Evolutionary conservation across 2,888 invertebrate genomes (phyloP).

Genomic region (Minunthozetes semirufus): DNA sequence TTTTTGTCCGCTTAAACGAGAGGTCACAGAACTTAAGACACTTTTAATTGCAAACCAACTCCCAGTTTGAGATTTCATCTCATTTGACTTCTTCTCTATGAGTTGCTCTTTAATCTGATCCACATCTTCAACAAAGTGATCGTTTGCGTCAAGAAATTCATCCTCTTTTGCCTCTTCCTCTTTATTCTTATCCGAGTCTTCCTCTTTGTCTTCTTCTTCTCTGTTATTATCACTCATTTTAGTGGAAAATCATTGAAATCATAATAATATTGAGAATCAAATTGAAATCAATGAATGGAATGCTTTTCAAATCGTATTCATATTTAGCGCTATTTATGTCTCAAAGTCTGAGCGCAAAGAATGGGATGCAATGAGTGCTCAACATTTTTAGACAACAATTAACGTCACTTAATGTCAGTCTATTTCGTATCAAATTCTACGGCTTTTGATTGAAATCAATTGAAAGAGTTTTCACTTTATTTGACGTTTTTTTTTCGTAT

Average conservation of each 20-base stretch:
- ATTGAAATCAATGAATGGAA: too few relatives aligned
- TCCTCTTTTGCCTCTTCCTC: neutral
- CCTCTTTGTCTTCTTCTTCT: too few relatives aligned
- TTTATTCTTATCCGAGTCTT: neutral
- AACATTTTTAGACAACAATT: neutral
- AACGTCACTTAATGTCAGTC: neutral
- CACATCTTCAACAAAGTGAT: neutral
- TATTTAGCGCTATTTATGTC: neutral
- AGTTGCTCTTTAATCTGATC: neutral
- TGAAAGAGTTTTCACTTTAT: too few relatives aligned
- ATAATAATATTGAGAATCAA: neutral
- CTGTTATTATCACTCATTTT: too few relatives aligned
- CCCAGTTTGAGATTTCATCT: too few relatives aligned
- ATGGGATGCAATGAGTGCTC: neutral
- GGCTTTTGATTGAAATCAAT: neutral
- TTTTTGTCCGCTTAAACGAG: neutral
- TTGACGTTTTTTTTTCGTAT: too few relatives aligned
- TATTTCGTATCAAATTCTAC: neutral
- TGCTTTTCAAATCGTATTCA: neutral
- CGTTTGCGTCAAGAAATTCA: neutral
- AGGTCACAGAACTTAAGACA: neutral
- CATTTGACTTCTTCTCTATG: neutral
- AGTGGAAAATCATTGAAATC: neutral
- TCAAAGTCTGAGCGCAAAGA: neutral
- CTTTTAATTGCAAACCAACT: too few relatives aligned